Evolutionary conservation across 1,140 invertebrate species (phyloP).

Genomic region (Pectinophora gossypiella): DNA sequence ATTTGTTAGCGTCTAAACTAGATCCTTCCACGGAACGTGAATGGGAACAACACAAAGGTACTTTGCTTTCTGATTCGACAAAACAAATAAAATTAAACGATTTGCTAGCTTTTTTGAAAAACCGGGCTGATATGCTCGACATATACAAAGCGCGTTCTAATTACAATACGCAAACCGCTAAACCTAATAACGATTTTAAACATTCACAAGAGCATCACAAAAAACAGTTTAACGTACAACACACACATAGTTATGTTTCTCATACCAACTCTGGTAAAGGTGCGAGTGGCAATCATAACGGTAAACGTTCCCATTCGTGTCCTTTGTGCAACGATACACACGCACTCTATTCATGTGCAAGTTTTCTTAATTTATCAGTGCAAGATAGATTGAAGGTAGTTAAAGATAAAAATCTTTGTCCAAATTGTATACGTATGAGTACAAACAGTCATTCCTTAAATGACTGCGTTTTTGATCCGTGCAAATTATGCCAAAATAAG

Average conservation of each 20-base stretch:
- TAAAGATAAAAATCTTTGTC: conserved; percentile 4
- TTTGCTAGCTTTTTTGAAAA: conserved; percentile 2
- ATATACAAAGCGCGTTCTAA: background rate
- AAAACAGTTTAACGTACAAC: background rate
- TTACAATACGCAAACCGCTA: background rate
- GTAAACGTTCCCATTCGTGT: background rate
- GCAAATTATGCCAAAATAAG: conserved; percentile 1
- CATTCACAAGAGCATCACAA: background rate
- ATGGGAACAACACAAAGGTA: conserved; percentile 8
- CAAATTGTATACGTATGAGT: background rate
- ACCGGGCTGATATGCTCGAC: conserved; percentile 4
- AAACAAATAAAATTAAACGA: background rate
- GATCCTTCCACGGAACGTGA: conserved; percentile 6
- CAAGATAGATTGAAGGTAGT: conserved; percentile 3
- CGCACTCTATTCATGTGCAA: background rate
- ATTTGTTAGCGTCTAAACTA: conserved; percentile 7
- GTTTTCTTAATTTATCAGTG: background rate
- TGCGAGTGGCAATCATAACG: background rate
- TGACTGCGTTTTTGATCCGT: conserved; percentile 4
- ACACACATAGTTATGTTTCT: background rate
- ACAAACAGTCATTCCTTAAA: background rate
- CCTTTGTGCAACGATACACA: background rate
- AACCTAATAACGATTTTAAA: background rate
- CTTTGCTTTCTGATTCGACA: background rate
- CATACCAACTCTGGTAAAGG: background rate